Conservation (phyloP, 2,888 invertebrate genomes). For the Alsophila aescularia region DNA sequence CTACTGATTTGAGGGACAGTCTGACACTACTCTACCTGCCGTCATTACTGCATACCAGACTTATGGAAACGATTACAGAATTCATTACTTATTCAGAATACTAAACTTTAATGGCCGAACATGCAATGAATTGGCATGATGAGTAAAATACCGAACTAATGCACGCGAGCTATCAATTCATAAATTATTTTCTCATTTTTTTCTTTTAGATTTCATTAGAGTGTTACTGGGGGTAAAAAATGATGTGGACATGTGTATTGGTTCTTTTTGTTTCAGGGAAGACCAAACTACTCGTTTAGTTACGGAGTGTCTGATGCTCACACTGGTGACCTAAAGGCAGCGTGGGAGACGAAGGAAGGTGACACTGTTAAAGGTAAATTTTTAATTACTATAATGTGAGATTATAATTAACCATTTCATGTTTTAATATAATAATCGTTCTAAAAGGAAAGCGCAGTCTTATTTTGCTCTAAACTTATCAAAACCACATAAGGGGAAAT, state of each 20-base stretch:
- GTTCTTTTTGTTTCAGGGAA: slow-evolving; percentile 71
- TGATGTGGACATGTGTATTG: slow-evolving; percentile 42
- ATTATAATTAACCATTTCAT: background rate
- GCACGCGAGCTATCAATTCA: slow-evolving; percentile 72
- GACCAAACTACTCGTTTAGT: slow-evolving; percentile 85
- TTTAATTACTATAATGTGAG: background rate
- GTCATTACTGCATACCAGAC: slow-evolving; percentile 61
- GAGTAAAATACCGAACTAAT: slow-evolving; percentile 69
- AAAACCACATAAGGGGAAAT: too few relatives aligned
- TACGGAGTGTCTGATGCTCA: slow-evolving; percentile 85
- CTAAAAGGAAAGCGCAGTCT: too few relatives aligned
- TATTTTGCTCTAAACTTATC: too few relatives aligned
- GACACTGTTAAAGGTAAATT: slow-evolving; percentile 82
- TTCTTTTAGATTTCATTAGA: slow-evolving; percentile 38
- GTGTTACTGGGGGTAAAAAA: slow-evolving; percentile 55
- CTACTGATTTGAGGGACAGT: slow-evolving; percentile 54
- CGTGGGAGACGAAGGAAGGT: slow-evolving; percentile 86
- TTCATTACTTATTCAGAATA: slow-evolving; percentile 74
- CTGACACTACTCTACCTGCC: slow-evolving; percentile 55
- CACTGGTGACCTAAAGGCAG: slow-evolving; percentile 86
- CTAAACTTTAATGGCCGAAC: slow-evolving; percentile 64
- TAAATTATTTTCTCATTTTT: slow-evolving; percentile 61
- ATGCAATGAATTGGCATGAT: slow-evolving; percentile 71
- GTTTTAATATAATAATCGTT: background rate
- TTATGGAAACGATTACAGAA: slow-evolving; percentile 71